Evolutionary conservation across 53 echinoderm and acorn worm species (phyloP), one percentile per base, ranked within the genome.

Genomic region (Zoroaster sp.): DNA sequence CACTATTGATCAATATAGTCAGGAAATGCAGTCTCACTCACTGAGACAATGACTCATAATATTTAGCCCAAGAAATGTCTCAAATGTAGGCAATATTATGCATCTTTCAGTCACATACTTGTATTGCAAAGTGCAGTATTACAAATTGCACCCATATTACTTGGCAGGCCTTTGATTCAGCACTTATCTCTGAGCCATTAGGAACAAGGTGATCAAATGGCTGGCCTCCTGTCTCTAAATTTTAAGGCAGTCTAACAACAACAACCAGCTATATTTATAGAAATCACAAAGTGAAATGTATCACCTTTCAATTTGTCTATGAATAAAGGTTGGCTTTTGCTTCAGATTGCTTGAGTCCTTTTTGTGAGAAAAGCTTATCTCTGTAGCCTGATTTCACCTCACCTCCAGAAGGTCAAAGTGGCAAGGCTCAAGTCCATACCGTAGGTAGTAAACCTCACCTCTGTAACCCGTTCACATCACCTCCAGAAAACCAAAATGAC

Each of bases 11-110:
- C 85, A 85, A 85, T 85, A 85, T 34, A 47, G 35, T 30, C 71
- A 85, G 85, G 85, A 85, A 85, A 85, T 85, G 85, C 85, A 71
- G 45, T 47, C 85, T 85, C 85, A 85, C 70, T 85, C 85, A 71
- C 81, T 85, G 35, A 45, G n/a, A 85, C 66, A 70, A 85, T 85
- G 85, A 85, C 85, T 85, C 85, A 85, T 71, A 85, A 85, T 85
- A 85, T 85, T 85, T 85, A 67, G 67, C 69, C 71, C 85, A 36
- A 85, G 49, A 85, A 71, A 18, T 85, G 47, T 46, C 35, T 2
- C 34, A 85, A 85, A 85, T 85, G 85, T 70, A 71, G 49, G 70
- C 71, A 70, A 85, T 70, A 83, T 68, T 83, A 83, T 83, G 66
- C 67, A 85, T 85, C 40, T 70, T 85, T 85, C 70, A 35, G 47